phyloP scores from a whole-genome alignment of 2,888 invertebrate genomes.

The Orchesella flavescens region DNA sequence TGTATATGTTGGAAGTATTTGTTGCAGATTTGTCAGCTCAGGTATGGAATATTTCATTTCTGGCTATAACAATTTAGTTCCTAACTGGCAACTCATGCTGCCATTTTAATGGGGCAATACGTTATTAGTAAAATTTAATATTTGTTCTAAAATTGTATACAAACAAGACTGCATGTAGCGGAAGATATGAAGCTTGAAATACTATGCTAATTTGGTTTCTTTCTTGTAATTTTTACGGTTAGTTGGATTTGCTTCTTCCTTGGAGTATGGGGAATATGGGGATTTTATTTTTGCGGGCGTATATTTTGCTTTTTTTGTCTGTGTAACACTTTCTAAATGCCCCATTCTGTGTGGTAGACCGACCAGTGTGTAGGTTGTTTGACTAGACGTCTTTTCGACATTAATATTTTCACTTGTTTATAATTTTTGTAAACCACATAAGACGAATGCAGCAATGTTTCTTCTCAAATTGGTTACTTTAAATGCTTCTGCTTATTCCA shows the following conservation, averaged over 20 bases:
- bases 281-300: conserved; percentile 4
- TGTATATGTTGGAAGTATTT: conserved; percentile 40
- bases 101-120: conserved; percentile 11
- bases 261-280: conserved; percentile 2
- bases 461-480: conserved; percentile 57
- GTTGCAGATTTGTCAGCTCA: conserved; percentile 53
- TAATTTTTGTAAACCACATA: conserved; percentile 55
- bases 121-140: conserved; percentile 15
- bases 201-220: conserved; percentile 38
- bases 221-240: conserved; percentile 24
- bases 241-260: conserved; percentile 23
- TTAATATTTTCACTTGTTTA: conserved; percentile 63
- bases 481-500: conserved; percentile 18
- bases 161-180: conserved; percentile 2
- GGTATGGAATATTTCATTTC: conserved; percentile 55
- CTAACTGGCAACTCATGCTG: too few relatives aligned
- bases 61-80: background rate
- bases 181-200: conserved; percentile 14
- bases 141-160: background rate
- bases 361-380: conserved; percentile 53
- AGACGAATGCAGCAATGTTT: conserved; percentile 47
- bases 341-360: conserved; percentile 16
- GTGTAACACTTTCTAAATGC: background rate
- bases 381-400: conserved; percentile 63
- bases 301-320: conserved; percentile 31